Conservation (phyloP, 2,888 invertebrate species). For the Theristus sp. region DNA sequence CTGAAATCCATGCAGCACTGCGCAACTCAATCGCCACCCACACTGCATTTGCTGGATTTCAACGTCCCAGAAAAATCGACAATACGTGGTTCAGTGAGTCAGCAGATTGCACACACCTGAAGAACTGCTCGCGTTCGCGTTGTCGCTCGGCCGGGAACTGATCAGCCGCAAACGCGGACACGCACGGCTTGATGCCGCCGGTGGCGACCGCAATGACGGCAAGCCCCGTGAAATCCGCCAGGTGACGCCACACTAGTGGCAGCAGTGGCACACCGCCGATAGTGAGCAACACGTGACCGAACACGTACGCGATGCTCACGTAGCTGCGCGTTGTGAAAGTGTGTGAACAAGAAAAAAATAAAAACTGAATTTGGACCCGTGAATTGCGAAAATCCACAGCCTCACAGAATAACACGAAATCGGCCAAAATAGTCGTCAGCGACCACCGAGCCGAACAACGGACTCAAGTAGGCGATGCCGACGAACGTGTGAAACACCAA, state of each 20-base stretch:
- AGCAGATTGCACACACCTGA: slow-evolving; percentile 33
- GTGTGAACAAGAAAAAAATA: background rate
- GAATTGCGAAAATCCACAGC: background rate
- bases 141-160: slow-evolving; percentile 44
- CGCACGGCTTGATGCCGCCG: slow-evolving; percentile 88
- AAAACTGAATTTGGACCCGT: slow-evolving; percentile 36
- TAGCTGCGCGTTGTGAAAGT: no score
- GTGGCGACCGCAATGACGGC: slow-evolving; percentile 66
- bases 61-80: background rate
- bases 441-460: slow-evolving; percentile 70
- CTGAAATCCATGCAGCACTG: slow-evolving; percentile 41
- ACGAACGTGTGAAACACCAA: slow-evolving; percentile 28
- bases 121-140: slow-evolving; percentile 58
- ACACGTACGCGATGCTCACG: slow-evolving; percentile 33
- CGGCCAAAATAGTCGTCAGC: slow-evolving; percentile 72
- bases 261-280: slow-evolving; percentile 35
- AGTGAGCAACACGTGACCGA: slow-evolving; percentile 32
- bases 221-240: slow-evolving; percentile 42
- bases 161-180: slow-evolving; percentile 83
- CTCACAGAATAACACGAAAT: slow-evolving; percentile 37
- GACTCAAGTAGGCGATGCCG: slow-evolving; percentile 75
- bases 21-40: no score
- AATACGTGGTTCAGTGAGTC: background rate
- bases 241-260: background rate
- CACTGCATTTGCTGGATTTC: no score